Base-by-base conservation (phyloP, 2,113 vertebrate genomes). In the Anseranas semipalmata region DNA sequence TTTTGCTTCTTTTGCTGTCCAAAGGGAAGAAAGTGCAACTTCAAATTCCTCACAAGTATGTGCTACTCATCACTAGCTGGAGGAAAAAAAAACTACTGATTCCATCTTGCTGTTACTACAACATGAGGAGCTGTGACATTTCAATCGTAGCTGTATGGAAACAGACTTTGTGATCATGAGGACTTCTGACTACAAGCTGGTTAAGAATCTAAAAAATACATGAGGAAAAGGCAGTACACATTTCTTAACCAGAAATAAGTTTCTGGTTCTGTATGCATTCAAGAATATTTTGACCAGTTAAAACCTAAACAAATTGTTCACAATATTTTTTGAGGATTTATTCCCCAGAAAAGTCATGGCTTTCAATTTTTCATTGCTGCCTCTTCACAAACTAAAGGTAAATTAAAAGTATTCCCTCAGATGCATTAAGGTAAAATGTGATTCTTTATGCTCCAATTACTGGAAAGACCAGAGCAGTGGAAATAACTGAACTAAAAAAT, bases 361-460 rank as follows among this genome's bases (percentile, higher is more conserved):
- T 88, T 95, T 96, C 56, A 89, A 75, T 91, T 92, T 95, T 92
- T 65, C 24, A 87, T 70, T 13, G 4, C 32, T 92, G 65, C 16
- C 27, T 94, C 83, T 93, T 9, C 11, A 90, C 62, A 93, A 89
- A 88, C 81, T 78, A 85, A 95, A 97, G 96, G 87, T 95, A 97
- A 98, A 97, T 95, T 93, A 96, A 89, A 97, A 94, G 67, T 84
- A 97, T 97, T 98, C 90, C 89, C 93, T 96, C 52, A 59, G 90
- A 95, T 93, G 89, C 92, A 93, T 92, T 97, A 97, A 97, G 94
- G 92, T 92, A 96, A 58, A 88, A 41, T 45, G 68, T 78, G 72
- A 97, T 97, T 97, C 56, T 93, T 98, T 97, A 96, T 96, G 97
- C 95, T 97, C 94, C 76, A 97, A 78, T 97, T 98, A 96, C 91